Base-by-base conservation (phyloP, 1,140 invertebrate genomes). In the Dinoponera quadriceps region DNA sequence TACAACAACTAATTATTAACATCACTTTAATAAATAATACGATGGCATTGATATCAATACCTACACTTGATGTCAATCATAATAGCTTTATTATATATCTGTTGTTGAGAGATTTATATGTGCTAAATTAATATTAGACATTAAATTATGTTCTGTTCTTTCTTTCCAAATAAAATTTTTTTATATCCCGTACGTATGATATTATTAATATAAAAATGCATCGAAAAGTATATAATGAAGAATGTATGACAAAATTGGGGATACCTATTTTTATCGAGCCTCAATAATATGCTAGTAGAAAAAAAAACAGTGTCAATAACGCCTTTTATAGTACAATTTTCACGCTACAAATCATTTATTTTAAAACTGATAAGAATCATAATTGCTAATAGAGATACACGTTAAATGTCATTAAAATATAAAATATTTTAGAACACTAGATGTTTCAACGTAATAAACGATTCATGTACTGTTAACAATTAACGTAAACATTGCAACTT, bases 1-100 rank as follows among this genome's bases (percentile, higher is more conserved):
- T 93, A 94, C 83, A 89, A 89, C 81, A 89, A 89, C 81, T 93
- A 91, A 92, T 89, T 83, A 89, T 88, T 92, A 89, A 91, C 81
- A 89, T 92, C 63, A 69, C 93, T 87, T 87, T 90, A 90, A 89
- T 89, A 91, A 91, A 91, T 90, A 84, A 82, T 85, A 89, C 89
- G 83, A 87, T 88, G 33, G 85, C 74, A 87, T 71, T 85, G 83
- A 87, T 63, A 88, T 84, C 69, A 27, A 82, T 85, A 88, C 71
- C 3, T 72, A 51, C 33, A 57, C 44, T 48, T 59, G 38, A 78
- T 86, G 62, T 85, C 72, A 51, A 66, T 63, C 22, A 75, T 66
- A 82, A 85, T 54, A 85, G 54, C 81, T 88, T 85, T 78, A 68
- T 85, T 73, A 77, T 49, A 48, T 29, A 29, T 27, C 71, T 82